These are phyloP conservation scores for Leptarthrus brevirostris DNA, from an alignment of 2,888 invertebrate species.

Conservation along the genomic window DNA sequence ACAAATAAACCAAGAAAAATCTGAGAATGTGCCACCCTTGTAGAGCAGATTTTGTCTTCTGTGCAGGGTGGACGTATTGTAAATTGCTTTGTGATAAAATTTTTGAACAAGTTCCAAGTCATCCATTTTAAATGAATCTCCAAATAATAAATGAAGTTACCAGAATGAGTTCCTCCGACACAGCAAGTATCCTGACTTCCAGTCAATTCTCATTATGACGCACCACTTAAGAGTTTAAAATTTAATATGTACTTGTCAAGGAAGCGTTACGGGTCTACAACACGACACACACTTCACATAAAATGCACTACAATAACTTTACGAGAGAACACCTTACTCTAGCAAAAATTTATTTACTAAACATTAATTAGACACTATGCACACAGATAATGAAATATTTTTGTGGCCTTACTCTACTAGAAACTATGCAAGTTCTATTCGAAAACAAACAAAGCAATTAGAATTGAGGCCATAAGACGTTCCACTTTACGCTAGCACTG, in stretches of 20 bases:
- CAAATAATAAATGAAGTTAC: slow-evolving; percentile 31
- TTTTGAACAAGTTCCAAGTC: slow-evolving; percentile 21
- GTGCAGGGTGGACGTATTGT: slow-evolving; percentile 5
- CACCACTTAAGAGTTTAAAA: slow-evolving; percentile 18
- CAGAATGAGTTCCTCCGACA: slow-evolving; percentile 23
- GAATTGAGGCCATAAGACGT: too few relatives aligned
- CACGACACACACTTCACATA: background rate
- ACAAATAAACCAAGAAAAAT: slow-evolving; percentile 26
- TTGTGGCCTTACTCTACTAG: background rate
- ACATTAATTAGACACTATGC: too few relatives aligned
- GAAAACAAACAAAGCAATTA: background rate
- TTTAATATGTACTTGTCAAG: background rate
- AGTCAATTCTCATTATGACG: slow-evolving; percentile 8
- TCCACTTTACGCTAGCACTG: too few relatives aligned
- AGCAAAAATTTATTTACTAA: too few relatives aligned
- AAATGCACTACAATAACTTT: too few relatives aligned
- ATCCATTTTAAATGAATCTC: slow-evolving; percentile 12
- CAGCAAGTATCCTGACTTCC: background rate
- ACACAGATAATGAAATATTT: background rate
- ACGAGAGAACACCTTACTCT: background rate
- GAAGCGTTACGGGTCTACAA: background rate
- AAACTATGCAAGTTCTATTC: background rate
- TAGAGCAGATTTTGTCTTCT: background rate
- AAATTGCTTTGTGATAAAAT: slow-evolving; percentile 32
- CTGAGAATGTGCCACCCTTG: background rate